Evolutionary conservation across 2,113 vertebrate species (phyloP).

Genomic region (Balaenoptera acutorostrata): DNA sequence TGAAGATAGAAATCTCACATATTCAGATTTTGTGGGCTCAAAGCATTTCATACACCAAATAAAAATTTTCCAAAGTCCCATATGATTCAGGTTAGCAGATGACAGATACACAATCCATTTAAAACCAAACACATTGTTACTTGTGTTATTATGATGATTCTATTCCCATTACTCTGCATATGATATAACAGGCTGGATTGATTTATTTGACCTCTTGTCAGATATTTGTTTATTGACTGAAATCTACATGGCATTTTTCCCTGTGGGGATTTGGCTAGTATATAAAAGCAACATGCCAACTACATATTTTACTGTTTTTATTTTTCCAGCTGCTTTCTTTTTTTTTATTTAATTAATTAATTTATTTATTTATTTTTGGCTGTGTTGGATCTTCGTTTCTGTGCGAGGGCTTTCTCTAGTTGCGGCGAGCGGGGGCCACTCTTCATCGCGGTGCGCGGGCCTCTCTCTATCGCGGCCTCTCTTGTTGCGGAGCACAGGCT

Average conservation of each 20-base stretch:
- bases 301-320: slow-evolving; percentile 53
- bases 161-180: background rate
- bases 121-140: background rate
- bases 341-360: no score
- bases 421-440: no score
- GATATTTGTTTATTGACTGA: slow-evolving; percentile 59
- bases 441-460: no score
- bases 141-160: background rate
- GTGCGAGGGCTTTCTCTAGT: no score
- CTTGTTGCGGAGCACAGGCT: no score
- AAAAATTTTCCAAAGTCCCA: background rate
- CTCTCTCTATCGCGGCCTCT: no score
- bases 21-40: background rate
- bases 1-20: background rate
- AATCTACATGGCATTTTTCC: slow-evolving; percentile 47
- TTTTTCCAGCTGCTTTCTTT: slow-evolving; percentile 29
- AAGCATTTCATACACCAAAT: background rate
- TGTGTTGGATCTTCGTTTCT: no score
- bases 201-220: slow-evolving; percentile 53
- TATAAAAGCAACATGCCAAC: background rate
- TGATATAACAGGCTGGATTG: background rate
- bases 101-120: background rate
- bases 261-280: slow-evolving; percentile 44
- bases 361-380: no score
- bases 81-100: background rate